Evolutionary conservation across 1,140 invertebrate genomes (phyloP), one percentile per base, ranked within the genome.

Genomic region (Euwallacea fornicatus): DNA sequence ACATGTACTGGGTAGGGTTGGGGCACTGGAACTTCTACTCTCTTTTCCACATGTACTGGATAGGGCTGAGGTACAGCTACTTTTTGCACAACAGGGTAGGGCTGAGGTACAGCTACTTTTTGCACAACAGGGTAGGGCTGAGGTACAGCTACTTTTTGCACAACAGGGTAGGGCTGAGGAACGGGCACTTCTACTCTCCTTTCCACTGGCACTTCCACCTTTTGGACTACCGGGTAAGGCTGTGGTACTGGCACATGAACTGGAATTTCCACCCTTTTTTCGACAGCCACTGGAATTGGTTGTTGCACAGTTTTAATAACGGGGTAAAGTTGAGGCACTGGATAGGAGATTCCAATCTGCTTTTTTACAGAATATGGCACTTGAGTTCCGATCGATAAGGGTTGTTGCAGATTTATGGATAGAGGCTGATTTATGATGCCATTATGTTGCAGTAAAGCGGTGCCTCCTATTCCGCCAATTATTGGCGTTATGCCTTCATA

Each of bases 1-100:
- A 65, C 63, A n/a, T n/a, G 41, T 65, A 66, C 54, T n/a, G 65
- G 65, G 11, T 76, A 76, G 4, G 76, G 75, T 74, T 76, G 75
- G 13, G 61, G 44, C 21, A 66, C 65, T 21, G 65, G 65, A 7
- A 66, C 65, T 58, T 56, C 42, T 7, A 66, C 65, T n/a, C 54
- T 7, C 16, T 42, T 56, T 66, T 66, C 54, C 15, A 66, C 42
- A 7, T 7, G 65, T 42, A 66, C 65, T 7, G 65, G 65, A 11
- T 66, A 66, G 7, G 65, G 65, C 10, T 66, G 65, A 10, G 65
- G 55, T 2, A 66, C 55, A 9, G 42, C 42, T 9, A 66, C 53
- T 8, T 46, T 56, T 58, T 66, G 65, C 21, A 66, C 42, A 15
- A 66, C 65, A 7, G 65, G 65, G 21, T 66, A 66, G 7, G 65